phyloP scores from a whole-genome alignment of 2,888 invertebrate species.

The Phaonia tiefii region DNA sequence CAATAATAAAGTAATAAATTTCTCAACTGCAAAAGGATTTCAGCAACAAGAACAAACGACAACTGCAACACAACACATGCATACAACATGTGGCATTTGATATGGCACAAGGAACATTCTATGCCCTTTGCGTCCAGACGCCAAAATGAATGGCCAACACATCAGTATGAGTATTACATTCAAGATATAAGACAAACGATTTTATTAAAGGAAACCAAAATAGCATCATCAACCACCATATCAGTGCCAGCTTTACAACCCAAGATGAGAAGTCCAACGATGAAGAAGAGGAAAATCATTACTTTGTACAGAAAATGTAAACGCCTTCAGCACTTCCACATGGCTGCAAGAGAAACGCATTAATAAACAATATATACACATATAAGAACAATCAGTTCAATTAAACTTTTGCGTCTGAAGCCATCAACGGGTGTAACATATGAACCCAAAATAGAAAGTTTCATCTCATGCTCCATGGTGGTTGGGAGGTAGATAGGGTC shows the following conservation, averaged over 20 bases:
- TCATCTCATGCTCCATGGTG: background rate
- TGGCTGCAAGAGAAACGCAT: constrained; percentile 27
- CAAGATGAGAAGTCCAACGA: too few species aligned
- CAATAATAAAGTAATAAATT: constrained; percentile 61
- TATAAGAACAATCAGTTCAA: constrained; percentile 53
- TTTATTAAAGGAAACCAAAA: constrained; percentile 59
- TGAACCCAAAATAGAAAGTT: background rate
- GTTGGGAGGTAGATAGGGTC: background rate
- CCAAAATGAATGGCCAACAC: background rate
- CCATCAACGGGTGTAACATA: background rate
- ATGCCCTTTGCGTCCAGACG: background rate
- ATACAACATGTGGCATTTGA: too few species aligned
- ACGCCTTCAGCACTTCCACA: constrained; percentile 31
- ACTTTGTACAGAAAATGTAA: constrained; percentile 30
- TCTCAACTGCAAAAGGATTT: constrained; percentile 24
- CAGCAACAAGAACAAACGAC: background rate
- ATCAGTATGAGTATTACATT: constrained; percentile 30
- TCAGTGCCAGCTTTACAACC: too few species aligned
- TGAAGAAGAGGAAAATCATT: background rate
- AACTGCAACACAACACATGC: background rate
- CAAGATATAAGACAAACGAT: constrained; percentile 42
- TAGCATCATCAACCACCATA: background rate
- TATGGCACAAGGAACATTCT: constrained; percentile 2
- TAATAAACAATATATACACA: constrained; percentile 30
- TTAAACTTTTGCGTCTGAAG: constrained; percentile 51